phyloP scores from a whole-genome alignment of 2,797 vertebrate genomes.

The Ctenopoma multispine region DNA sequence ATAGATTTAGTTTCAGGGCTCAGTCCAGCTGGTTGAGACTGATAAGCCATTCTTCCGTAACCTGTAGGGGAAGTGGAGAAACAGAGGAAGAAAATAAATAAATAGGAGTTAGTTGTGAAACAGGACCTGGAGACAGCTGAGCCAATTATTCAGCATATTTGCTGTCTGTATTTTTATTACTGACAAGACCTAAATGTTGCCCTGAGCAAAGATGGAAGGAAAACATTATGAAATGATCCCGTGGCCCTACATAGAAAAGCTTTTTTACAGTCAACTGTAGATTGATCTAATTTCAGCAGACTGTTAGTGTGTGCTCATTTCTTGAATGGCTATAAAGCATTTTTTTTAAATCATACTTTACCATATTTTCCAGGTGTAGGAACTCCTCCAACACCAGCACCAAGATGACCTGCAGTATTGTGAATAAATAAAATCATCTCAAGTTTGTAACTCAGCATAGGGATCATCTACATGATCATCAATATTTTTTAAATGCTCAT shows the following conservation, averaged over 20 bases:
- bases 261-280: neutral
- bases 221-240: neutral
- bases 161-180: conserved; percentile 52
- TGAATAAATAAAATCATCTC: neutral
- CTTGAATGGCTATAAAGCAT: neutral
- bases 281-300: neutral
- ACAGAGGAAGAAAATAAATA: neutral
- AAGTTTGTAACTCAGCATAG: neutral
- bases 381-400: conserved; percentile 29
- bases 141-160: conserved; percentile 60
- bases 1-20: conserved; percentile 49
- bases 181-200: conserved; percentile 38
- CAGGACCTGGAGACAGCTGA: neutral
- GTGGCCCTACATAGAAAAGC: neutral
- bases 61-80: conserved; percentile 49
- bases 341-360: conserved; percentile 2
- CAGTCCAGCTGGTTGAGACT: conserved; percentile 62
- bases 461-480: neutral
- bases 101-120: neutral
- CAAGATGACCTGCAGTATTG: conserved; percentile 34
- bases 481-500: neutral
- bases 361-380: conserved; percentile 46
- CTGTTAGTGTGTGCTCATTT: neutral
- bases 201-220: neutral
- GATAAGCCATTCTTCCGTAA: conserved; percentile 71